These are phyloP conservation scores for Xenopus borealis DNA, from an alignment of 2,113 vertebrate genomes.

Conservation along the genomic window DNA sequence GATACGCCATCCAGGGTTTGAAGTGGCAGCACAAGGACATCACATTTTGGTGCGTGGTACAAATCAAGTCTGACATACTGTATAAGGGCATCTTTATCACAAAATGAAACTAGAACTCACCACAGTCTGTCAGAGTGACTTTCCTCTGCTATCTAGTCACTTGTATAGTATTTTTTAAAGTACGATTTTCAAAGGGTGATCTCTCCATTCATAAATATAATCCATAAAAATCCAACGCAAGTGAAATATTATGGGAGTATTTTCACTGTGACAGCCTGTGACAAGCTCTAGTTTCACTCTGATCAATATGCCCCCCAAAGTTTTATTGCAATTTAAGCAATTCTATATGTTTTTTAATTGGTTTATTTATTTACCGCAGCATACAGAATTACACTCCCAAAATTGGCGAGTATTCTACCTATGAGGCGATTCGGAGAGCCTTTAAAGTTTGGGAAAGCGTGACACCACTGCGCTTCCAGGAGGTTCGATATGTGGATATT, in stretches of 20 bases:
- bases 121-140: neutral
- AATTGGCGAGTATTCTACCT: slow-evolving; percentile 75
- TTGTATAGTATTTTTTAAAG: too few species aligned
- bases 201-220: too few species aligned
- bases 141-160: too few species aligned
- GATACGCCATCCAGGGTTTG: slow-evolving; percentile 83
- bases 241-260: too few species aligned
- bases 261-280: too few species aligned
- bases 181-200: too few species aligned
- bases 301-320: too few species aligned
- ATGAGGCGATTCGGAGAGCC: slow-evolving; percentile 79
- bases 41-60: slow-evolving; percentile 79
- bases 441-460: slow-evolving; percentile 80
- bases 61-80: neutral
- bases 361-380: slow-evolving; percentile 49
- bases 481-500: slow-evolving; percentile 79
- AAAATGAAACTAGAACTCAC: too few species aligned
- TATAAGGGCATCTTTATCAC: neutral
- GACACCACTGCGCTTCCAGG: slow-evolving; percentile 78
- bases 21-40: slow-evolving; percentile 85
- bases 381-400: slow-evolving; percentile 76
- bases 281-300: too few species aligned
- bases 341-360: neutral
- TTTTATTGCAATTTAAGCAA: too few species aligned
- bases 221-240: too few species aligned